Evolutionary conservation across 2,888 invertebrate species (phyloP), one percentile per base, ranked within the genome.

Genomic region (Ichneumoninae sp.): DNA sequence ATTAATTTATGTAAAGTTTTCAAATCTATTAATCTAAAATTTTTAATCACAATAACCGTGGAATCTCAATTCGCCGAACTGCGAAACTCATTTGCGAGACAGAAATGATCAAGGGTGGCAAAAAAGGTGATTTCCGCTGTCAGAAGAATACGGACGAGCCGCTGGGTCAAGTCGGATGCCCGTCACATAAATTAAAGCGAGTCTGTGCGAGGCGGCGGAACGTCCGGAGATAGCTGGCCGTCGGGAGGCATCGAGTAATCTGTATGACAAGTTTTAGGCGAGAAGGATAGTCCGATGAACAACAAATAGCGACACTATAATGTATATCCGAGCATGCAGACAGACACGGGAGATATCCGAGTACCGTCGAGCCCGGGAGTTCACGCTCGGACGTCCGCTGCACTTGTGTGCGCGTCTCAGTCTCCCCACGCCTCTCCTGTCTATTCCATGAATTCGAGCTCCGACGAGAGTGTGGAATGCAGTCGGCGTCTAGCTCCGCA

Each of bases 391-490:
- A 83, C 52, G 40, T 83, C 72, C 80, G 76, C 50, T 69, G 72
- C 72, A 62, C 62, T 44, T 60, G 60, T 76, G 62, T 71, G 50
- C 47, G 57, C 57, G n/a, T 19, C 16, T 62, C 16, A 6, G 65
- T 54, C 22, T 70, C 65, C 33, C 44, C 16, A 13, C 60, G 57
- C 26, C 22, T 19, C 26, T 16, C 60, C 30, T 16, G 60, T 22
- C 44, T 77, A 72, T 80, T 83, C 76, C 76, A 62, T 60, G 83
- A 77, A 80, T 77, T 74, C 80, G 76, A 26, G 72, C 52, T 71
- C 44, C 33, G 52, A 54, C 54, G 60, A 66, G 71, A 77, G 33
- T 57, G 76, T 72, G 80, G 80, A 83, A 83, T 83, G 82, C 82
- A 79, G 74, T 79, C 74, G 19, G 62, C 68, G 57, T 40, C 13